Evolutionary conservation across 2,888 invertebrate species (phyloP), one percentile per base, ranked within the genome.

Genomic region (Ashinkailepas kermadecensis): DNA sequence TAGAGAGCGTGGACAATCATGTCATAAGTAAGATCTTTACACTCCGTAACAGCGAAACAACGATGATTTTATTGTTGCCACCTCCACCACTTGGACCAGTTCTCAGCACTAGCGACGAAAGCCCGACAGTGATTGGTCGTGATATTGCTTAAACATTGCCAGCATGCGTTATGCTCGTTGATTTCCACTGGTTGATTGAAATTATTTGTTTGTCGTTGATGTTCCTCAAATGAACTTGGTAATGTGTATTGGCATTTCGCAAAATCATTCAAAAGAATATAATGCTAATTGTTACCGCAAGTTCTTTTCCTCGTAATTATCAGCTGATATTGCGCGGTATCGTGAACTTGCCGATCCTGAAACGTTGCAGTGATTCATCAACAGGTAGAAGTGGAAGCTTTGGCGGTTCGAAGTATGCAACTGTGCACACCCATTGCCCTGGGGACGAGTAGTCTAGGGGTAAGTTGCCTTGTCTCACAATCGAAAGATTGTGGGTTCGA

Each of bases 11-110:
- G 74, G 74, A 74, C 74, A 74, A 74, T 74, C 74, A 74, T 74
- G 74, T 74, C 74, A 65, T 65, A 74, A 70, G 13, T 74, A 74
- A 74, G 74, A 74, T 74, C 74, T 74, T 74, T 74, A 74, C 74
- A 74, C 74, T 74, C 74, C 74, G 74, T 74, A 54, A 74, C 54
- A 13, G 74, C 74, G 74, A 74, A 54, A 74, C 74, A 21, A 54
- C 39, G 18, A 39, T 74, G 54, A 74, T 74, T 74, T 74, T 74
- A 9, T 54, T 13, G 6, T 67, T n/a, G 2, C 7, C 25, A 25
- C 13, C 12, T 23, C 25, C 13, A 7, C 11, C 11, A 67, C 11
- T 13, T 11, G n/a, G 25, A 25, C 67, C n/a, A n/a, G n/a, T 67
- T 65, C 13, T 67, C 67, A 25, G 6, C 67, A 13, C 12, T n/a